Base-by-base conservation (phyloP, 92 coral and sea anemone species). In the Parazoanthus atlanticus region DNA sequence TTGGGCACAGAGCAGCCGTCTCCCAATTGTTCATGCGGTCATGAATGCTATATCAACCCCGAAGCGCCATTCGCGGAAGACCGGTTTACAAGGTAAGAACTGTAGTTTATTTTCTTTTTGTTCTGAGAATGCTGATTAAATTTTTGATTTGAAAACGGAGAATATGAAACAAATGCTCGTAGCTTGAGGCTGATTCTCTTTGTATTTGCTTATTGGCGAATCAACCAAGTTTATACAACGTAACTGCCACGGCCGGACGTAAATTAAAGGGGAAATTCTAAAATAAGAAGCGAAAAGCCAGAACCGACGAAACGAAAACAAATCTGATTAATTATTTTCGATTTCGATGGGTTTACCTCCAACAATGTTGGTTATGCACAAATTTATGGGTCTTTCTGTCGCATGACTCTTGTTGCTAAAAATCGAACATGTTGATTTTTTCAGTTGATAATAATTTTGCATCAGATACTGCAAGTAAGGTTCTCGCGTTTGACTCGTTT, bases 41-140 rank as follows among this genome's bases (percentile, higher is more conserved):
- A 90, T 30, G 91, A 85, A 36, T 82, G 92, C 71, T 86, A 86
- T 46, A 85, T 93, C 28, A 92, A 94, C 71, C 91, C 93, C 47
- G 98, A 95, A 88, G 96, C 96, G 15, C 96, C 93, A 69, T 95
- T 95, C 90, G 94, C 94, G 79, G 98, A 95, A 81, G 98, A 95
- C 91, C 91, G 94, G 75, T 95, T 94, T 86, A 95, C 98, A 25
- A 90, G 98, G 98, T 94, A 74, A 38, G 95, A 49, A 21, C 8
- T 67, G 86, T 69, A 26, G 40, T 29, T 83, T 88, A 2, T 49
- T 26, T 46, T 70, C 54, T 84, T 32, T 70, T 84, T 29, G 31
- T 21, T 30, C 61, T 13, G 38, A 46, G 87, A 84, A 84, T 19
- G 28, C 13, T 70, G 78, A 70, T 46, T 46, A 52, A 32, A 13